Evolutionary conservation across 2,113 vertebrate genomes (phyloP).

Genomic region (Protomyctophum bolini): DNA sequence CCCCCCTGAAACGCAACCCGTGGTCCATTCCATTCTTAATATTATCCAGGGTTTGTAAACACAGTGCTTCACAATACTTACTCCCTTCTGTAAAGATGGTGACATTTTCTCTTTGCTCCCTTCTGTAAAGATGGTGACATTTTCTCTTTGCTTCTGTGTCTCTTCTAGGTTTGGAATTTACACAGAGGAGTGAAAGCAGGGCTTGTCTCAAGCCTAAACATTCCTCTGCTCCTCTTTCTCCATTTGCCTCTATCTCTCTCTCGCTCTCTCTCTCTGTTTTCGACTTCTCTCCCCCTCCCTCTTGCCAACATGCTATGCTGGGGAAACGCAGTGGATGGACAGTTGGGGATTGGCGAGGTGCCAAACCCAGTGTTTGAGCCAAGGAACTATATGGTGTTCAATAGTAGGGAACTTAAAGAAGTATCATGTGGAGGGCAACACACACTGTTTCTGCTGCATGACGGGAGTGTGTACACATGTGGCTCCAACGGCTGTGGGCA

Average conservation of each 20-base stretch:
- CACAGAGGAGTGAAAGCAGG: constrained; percentile 69
- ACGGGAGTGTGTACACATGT: constrained; percentile 92
- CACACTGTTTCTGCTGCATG: constrained; percentile 89
- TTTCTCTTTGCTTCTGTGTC: constrained; percentile 10
- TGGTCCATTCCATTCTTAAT: constrained; percentile 16
- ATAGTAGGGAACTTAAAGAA: constrained; percentile 84
- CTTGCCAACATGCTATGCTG: constrained; percentile 89
- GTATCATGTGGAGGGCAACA: constrained; percentile 90
- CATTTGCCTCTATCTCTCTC: constrained; percentile 42
- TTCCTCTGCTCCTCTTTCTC: not conserved
- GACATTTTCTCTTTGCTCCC: constrained; percentile 2
- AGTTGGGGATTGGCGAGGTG: constrained; percentile 83
- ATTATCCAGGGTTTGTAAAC: constrained; percentile 3
- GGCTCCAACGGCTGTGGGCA: constrained; percentile 93
- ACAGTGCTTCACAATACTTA: not conserved
- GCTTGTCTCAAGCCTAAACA: constrained; percentile 67
- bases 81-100: constrained; percentile 5
- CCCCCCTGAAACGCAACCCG: constrained; percentile 15
- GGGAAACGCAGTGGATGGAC: constrained; percentile 91
- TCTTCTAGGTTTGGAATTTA: constrained; percentile 63
- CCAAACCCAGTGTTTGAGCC: constrained; percentile 84
- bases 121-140: constrained; percentile 8
- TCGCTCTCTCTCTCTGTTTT: constrained; percentile 28
- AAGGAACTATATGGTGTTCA: constrained; percentile 81
- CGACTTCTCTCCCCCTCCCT: constrained; percentile 35